Conservation (phyloP, 2,888 invertebrate species). For the Pharmacophagus antenor region DNA sequence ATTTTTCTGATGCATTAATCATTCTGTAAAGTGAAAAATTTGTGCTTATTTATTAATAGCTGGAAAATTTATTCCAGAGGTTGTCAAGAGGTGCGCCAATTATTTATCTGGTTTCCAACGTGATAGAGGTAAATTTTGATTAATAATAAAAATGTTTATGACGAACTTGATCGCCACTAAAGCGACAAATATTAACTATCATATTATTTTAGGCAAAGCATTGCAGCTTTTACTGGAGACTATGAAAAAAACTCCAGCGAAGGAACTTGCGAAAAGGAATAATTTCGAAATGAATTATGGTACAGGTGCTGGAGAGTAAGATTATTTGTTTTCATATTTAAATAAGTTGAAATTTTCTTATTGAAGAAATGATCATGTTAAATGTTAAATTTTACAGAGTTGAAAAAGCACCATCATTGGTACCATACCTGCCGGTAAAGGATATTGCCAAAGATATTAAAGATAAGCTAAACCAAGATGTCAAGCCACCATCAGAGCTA, state of each 20-base stretch:
- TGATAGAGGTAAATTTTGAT: slow-evolving; percentile 50
- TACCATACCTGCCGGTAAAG: slow-evolving; percentile 56
- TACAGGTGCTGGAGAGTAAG: slow-evolving; percentile 55
- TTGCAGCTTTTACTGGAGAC: slow-evolving; percentile 45
- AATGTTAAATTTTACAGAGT: slow-evolving; percentile 37
- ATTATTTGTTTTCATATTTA: not conserved
- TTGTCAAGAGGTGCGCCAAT: slow-evolving; percentile 47
- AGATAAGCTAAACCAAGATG: slow-evolving; percentile 44
- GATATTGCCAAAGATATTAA: slow-evolving; percentile 59
- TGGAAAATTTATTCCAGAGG: slow-evolving; percentile 46
- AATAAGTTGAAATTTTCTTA: not conserved
- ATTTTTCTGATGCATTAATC: too few relatives aligned
- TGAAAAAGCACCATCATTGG: slow-evolving; percentile 49
- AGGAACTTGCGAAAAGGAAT: slow-evolving; percentile 46
- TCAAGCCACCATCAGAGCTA: slow-evolving; percentile 48
- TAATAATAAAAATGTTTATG: not conserved
- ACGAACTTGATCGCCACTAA: not conserved
- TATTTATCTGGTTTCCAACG: slow-evolving; percentile 59
- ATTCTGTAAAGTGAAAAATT: too few relatives aligned
- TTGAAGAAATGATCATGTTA: not conserved
- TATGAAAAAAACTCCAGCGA: slow-evolving; percentile 50
- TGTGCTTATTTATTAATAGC: not conserved
- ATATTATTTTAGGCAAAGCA: slow-evolving; percentile 44
- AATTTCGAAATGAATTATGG: slow-evolving; percentile 50
- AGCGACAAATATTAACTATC: not conserved